A percentile compares a stretch with the other conserved stretches of the same genome.
phyloP scores from a whole-genome alignment of 2,888 invertebrate genomes.

The Chaitophorus viminalis region DNA sequence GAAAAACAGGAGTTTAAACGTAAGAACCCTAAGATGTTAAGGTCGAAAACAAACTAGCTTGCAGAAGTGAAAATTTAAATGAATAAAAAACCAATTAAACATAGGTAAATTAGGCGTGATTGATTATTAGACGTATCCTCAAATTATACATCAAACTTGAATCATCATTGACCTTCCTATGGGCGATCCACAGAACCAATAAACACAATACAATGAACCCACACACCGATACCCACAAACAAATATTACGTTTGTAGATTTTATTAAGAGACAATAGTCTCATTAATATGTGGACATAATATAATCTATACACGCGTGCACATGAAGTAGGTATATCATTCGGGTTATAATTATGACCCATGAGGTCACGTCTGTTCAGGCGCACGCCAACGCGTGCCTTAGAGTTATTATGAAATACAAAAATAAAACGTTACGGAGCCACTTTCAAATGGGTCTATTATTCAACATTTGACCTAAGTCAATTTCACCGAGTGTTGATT shows the following conservation, averaged over 20 bases:
- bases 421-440: conserved; percentile 28
- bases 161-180: not conserved
- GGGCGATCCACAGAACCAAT: not conserved
- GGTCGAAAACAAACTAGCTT: not conserved
- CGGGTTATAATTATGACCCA: conserved; percentile 46
- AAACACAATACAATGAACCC: not conserved
- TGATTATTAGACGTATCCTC: conserved; percentile 27
- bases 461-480: conserved; percentile 46
- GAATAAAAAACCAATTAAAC: not conserved
- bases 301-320: not conserved
- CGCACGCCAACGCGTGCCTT: conserved; percentile 55
- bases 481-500: not conserved
- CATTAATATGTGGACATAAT: conserved; percentile 16
- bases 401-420: conserved; percentile 47
- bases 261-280: conserved; percentile 18
- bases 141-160: not conserved
- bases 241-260: not conserved
- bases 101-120: not conserved
- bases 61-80: not conserved
- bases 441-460: conserved; percentile 53
- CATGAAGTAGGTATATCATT: conserved; percentile 42
- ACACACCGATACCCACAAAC: not conserved
- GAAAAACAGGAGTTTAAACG: conserved; percentile 29
- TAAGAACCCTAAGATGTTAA: conserved; percentile 1
- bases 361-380: conserved; percentile 51